phyloP scores from a whole-genome alignment of 2,797 vertebrate genomes.

The Mormyrops attenuatus region DNA sequence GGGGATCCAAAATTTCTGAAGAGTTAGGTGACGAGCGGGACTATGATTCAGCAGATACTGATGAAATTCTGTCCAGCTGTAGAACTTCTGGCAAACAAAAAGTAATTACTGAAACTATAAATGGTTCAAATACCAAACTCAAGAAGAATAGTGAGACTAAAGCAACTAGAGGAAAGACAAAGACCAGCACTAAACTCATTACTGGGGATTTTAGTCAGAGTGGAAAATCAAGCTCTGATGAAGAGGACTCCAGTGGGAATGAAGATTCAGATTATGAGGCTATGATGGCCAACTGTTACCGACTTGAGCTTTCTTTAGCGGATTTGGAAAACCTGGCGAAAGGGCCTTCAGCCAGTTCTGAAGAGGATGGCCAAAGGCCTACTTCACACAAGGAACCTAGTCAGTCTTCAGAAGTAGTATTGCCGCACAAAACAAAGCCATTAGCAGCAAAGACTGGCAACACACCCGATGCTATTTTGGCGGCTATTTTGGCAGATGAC shows the following conservation, averaged over 20 bases:
- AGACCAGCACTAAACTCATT: constrained; percentile 7
- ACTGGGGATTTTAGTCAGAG: not conserved
- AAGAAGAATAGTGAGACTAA: not conserved
- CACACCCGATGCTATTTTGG: constrained; percentile 75
- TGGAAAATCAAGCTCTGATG: constrained; percentile 18
- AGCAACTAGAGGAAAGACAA: constrained; percentile 23
- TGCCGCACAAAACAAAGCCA: constrained; percentile 20
- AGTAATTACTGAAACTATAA: not conserved
- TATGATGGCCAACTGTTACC: constrained; percentile 71
- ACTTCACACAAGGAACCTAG: constrained; percentile 23
- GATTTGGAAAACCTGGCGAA: constrained; percentile 69
- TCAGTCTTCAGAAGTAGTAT: constrained; percentile 5
- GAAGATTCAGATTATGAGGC: constrained; percentile 72
- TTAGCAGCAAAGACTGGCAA: constrained; percentile 46
- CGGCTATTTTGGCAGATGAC: constrained; percentile 66
- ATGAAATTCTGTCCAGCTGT: constrained; percentile 74
- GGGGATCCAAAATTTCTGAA: constrained; percentile 26
- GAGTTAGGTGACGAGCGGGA: constrained; percentile 44
- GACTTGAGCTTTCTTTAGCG: constrained; percentile 66
- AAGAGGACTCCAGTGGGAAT: constrained; percentile 31
- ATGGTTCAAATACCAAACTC: not conserved
- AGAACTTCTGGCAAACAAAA: constrained; percentile 41
- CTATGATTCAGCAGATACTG: constrained; percentile 80
- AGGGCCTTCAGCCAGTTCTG: constrained; percentile 18
- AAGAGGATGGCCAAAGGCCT: constrained; percentile 12